Conservation (phyloP, 2,113 vertebrate species). For the Chamaetylas fuelleborni region DNA sequence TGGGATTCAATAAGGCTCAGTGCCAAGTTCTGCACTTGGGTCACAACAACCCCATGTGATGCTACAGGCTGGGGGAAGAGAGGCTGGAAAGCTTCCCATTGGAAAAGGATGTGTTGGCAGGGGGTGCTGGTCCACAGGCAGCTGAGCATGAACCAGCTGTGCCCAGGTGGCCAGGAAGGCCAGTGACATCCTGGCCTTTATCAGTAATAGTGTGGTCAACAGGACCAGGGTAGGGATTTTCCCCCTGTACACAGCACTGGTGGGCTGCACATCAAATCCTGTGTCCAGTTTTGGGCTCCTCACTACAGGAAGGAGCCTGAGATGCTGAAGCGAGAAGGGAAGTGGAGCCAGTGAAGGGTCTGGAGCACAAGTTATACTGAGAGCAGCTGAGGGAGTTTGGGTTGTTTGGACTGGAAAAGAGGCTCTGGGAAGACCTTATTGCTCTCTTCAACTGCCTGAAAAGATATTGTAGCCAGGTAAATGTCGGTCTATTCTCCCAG, state of each 20-base stretch:
- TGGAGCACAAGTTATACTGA: background rate
- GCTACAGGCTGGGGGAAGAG: background rate
- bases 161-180: background rate
- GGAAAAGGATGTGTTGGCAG: background rate
- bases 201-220: background rate
- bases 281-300: background rate
- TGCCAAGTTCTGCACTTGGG: rapidly evolving
- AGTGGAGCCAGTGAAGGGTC: rapidly evolving
- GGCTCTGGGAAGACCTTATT: background rate
- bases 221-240: too few species aligned
- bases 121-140: rapidly evolving
- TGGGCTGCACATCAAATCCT: background rate
- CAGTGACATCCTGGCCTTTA: background rate
- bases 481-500: background rate
- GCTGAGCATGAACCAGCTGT: background rate
- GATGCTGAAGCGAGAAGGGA: background rate
- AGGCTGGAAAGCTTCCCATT: background rate
- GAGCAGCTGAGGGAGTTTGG: background rate
- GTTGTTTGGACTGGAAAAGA: background rate
- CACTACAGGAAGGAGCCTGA: background rate
- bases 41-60: background rate
- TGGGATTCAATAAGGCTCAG: background rate
- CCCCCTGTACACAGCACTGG: rapidly evolving
- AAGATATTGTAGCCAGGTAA: rapidly evolving
- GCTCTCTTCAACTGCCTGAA: background rate